phyloP scores from a whole-genome alignment of 2,888 invertebrate species.

The Bimastos eiseni region DNA sequence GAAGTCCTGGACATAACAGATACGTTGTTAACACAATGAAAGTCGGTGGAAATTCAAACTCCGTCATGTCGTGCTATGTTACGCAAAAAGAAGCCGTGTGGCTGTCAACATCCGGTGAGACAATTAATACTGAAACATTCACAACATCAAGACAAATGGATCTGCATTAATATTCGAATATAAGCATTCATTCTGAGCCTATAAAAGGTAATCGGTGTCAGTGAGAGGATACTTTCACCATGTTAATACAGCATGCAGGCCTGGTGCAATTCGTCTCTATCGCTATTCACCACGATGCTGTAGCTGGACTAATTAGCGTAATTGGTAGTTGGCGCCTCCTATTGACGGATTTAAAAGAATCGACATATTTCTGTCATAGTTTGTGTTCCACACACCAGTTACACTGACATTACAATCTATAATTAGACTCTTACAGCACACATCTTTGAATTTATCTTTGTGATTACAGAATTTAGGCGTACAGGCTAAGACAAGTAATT shows the following conservation, averaged over 20 bases:
- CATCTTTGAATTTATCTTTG: no score
- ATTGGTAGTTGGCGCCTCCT: not conserved
- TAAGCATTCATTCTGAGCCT: not conserved
- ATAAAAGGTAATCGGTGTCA: not conserved
- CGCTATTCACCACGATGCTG: no score
- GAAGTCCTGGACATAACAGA: constrained; percentile 4
- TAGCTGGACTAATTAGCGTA: no score
- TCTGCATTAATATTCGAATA: not conserved
- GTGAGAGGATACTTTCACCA: not conserved
- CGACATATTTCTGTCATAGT: not conserved
- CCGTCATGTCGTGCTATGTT: not conserved
- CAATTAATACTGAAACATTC: not conserved
- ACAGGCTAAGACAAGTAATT: no score
- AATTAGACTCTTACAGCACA: no score
- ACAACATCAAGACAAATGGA: not conserved
- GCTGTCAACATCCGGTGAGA: not conserved
- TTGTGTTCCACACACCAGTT: no score
- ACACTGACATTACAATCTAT: no score
- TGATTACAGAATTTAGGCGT: no score
- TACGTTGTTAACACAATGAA: not conserved
- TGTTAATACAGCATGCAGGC: not conserved
- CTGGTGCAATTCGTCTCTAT: no score
- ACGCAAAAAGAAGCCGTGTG: not conserved
- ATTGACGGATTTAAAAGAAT: not conserved
- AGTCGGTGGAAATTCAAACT: not conserved